phyloP scores from a whole-genome alignment of 2,888 invertebrate genomes.

The Salticus scenicus region DNA sequence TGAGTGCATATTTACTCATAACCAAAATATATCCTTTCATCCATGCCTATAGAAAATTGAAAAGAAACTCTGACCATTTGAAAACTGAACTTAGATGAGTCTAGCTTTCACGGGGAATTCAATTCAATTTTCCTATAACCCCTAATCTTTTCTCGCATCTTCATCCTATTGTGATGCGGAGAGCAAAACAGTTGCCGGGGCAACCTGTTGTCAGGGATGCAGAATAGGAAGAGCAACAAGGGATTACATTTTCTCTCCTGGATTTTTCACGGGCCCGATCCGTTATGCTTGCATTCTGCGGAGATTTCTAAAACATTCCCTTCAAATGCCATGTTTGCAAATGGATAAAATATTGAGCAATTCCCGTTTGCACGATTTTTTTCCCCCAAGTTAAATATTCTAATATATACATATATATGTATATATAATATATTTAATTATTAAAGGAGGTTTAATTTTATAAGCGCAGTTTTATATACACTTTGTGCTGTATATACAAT shows the following conservation, averaged over 20 bases:
- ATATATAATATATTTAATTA: too few species aligned
- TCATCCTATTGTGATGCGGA: conserved; percentile 59
- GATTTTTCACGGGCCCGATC: conserved; percentile 20
- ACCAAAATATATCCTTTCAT: too few species aligned
- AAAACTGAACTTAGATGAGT: neutral
- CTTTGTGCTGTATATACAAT: too few species aligned
- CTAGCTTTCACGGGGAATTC: neutral
- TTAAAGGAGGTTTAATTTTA: too few species aligned
- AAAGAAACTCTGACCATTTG: neutral
- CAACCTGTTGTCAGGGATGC: conserved; percentile 67
- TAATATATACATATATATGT: too few species aligned
- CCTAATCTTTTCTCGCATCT: conserved; percentile 13
- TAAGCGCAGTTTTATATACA: too few species aligned
- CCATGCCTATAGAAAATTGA: too few species aligned
- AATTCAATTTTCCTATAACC: neutral
- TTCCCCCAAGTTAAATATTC: too few species aligned
- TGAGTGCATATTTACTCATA: too few species aligned
- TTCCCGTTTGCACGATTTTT: too few species aligned
- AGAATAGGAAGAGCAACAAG: conserved; percentile 63
- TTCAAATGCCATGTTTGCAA: conserved; percentile 3
- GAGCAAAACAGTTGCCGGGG: conserved; percentile 57
- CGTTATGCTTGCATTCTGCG: neutral
- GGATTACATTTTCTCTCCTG: conserved; percentile 56
- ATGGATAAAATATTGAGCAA: neutral
- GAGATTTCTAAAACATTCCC: neutral